phyloP scores from a whole-genome alignment of 2,113 vertebrate species.

The Eretmochelys imbricata region DNA sequence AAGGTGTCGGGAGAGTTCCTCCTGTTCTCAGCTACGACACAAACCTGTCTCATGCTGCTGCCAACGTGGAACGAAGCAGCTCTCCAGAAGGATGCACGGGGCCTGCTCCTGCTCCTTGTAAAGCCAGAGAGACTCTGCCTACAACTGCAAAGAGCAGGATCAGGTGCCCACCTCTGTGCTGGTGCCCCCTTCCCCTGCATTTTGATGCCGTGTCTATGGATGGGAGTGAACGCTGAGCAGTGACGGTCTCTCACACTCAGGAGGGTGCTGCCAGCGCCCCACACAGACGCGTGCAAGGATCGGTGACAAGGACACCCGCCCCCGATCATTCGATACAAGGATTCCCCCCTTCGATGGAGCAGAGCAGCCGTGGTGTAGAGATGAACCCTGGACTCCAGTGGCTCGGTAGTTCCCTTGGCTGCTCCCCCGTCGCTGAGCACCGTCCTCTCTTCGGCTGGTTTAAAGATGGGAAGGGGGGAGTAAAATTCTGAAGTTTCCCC shows the following conservation, averaged over 20 bases:
- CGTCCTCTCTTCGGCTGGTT: not conserved
- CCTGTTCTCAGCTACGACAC: too few relatives aligned
- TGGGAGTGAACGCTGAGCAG: not conserved
- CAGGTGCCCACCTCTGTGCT: too few relatives aligned
- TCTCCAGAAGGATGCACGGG: not conserved
- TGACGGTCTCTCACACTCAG: not conserved
- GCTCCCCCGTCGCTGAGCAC: not conserved
- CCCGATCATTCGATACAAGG: not conserved
- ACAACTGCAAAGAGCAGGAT: not conserved
- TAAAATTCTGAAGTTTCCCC: not conserved
- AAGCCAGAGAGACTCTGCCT: not conserved
- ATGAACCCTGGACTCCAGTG: not conserved
- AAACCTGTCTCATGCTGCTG: not conserved
- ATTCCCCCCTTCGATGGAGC: not conserved
- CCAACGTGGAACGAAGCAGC: not conserved
- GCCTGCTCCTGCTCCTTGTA: not conserved
- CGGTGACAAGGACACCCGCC: not conserved
- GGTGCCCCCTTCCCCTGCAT: not conserved
- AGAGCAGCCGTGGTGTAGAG: not conserved
- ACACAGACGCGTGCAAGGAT: not conserved
- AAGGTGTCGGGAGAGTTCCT: not conserved
- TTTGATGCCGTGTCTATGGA: too few relatives aligned
- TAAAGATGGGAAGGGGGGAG: not conserved
- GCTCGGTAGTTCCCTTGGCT: not conserved
- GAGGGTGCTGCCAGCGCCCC: not conserved